phyloP scores from a whole-genome alignment of 2,797 vertebrate species.

The Helicolenus hilgendorfi region DNA sequence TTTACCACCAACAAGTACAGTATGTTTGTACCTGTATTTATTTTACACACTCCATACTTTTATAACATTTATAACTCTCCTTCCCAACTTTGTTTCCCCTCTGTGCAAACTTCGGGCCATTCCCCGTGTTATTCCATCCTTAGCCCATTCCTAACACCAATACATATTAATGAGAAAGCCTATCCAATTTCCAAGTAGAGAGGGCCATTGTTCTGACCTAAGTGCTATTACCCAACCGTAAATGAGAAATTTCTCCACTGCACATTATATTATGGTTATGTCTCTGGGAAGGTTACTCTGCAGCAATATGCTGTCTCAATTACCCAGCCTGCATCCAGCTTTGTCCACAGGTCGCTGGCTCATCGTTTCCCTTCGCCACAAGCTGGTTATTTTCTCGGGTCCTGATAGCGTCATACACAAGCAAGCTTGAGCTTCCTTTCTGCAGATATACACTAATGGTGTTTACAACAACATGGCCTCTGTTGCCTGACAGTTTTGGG shows the following conservation, averaged over 20 bases:
- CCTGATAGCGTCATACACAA: slow-evolving; percentile 59
- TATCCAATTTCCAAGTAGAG: slow-evolving; percentile 64
- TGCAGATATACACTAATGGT: slow-evolving; percentile 55
- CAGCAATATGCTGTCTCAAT: slow-evolving; percentile 74
- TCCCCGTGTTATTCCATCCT: slow-evolving; percentile 27
- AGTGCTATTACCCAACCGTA: slow-evolving; percentile 69
- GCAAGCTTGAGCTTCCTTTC: slow-evolving; percentile 30
- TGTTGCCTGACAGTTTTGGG: slow-evolving; percentile 42
- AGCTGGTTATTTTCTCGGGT: slow-evolving; percentile 64
- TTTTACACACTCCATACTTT: not conserved
- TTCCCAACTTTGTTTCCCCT: slow-evolving; percentile 28
- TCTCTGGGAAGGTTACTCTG: slow-evolving; percentile 70
- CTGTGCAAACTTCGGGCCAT: slow-evolving; percentile 33
- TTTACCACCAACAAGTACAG: not conserved
- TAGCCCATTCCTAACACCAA: slow-evolving; percentile 51
- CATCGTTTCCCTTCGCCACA: slow-evolving; percentile 70
- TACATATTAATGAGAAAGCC: slow-evolving; percentile 76
- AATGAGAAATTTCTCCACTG: slow-evolving; percentile 71
- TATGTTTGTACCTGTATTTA: not conserved
- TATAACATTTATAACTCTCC: not conserved
- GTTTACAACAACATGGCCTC: slow-evolving; percentile 45
- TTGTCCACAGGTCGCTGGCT: slow-evolving; percentile 70
- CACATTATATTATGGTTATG: slow-evolving; percentile 71
- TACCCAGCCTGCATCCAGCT: slow-evolving; percentile 62
- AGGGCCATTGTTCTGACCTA: slow-evolving; percentile 72